A percentile compares a stretch with the other conserved stretches of the same genome.
phyloP scores from a whole-genome alignment of 2,888 invertebrate genomes.

The Notocelia uddmanniana region DNA sequence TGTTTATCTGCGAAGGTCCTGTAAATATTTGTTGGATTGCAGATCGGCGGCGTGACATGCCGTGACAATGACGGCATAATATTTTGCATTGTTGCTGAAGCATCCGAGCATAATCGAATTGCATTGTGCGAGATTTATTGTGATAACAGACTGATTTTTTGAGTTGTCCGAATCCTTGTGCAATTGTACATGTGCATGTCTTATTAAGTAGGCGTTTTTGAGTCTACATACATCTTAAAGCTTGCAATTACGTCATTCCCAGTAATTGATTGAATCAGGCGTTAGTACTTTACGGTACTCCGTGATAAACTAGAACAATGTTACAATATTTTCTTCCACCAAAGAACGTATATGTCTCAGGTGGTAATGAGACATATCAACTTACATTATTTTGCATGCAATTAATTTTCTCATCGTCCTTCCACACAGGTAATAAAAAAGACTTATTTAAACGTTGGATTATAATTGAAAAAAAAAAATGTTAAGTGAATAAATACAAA shows the following conservation, averaged over 20 bases:
- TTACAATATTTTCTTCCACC: too few species aligned
- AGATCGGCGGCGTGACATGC: constrained; percentile 26
- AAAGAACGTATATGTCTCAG: too few species aligned
- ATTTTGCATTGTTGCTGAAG: constrained; percentile 45
- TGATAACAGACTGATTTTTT: constrained; percentile 13
- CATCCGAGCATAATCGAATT: constrained; percentile 30
- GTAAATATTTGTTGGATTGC: constrained; percentile 50
- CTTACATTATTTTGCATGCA: too few species aligned
- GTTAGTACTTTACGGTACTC: too few species aligned
- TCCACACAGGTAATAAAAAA: too few species aligned
- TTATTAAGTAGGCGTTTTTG: not conserved
- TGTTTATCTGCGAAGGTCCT: constrained; percentile 49
- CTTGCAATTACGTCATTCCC: not conserved
- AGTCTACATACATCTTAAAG: not conserved
- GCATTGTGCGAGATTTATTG: constrained; percentile 36
- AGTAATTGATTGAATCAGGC: too few species aligned
- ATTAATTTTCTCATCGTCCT: too few species aligned
- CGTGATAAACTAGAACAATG: too few species aligned
- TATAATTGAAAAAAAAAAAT: too few species aligned
- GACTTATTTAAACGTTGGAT: too few species aligned
- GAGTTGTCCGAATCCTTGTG: not conserved
- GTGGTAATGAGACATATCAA: too few species aligned
- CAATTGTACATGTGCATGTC: not conserved
- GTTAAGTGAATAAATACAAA: too few species aligned
- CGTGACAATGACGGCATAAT: constrained; percentile 48